Evolutionary conservation across 2,797 vertebrate genomes (phyloP), one percentile per base, ranked within the genome.

Genomic region (Amphiprion clarkii): DNA sequence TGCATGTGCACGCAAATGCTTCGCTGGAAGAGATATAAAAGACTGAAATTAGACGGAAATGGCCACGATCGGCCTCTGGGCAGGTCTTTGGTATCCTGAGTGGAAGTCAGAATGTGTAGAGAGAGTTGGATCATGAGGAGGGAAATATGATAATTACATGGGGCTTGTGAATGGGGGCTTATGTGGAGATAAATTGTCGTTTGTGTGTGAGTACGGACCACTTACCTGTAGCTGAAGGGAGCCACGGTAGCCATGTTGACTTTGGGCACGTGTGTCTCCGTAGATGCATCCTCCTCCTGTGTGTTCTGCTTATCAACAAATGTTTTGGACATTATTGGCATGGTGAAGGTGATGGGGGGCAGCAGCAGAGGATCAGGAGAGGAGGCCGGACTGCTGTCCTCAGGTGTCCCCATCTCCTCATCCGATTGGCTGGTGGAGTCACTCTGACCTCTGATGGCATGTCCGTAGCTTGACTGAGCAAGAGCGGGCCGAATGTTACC

Each of bases 151-250:
- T 59, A 33, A 79, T 57, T 23, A 77, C 11, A 62, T 6, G 6
- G 21, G 0, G 11, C 64, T 19, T 4, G n/a, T 71, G 51, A 67
- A 42, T 29, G 5, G 12, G 10, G 25, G 39, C 9, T 76, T 17
- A 42, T 53, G 23, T 1, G 17, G 8, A 79, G 60, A 16, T 61
- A 19, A 70, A 68, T n/a, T 33, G n/a, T 44, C 36, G 48, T 52
- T 46, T 76, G 49, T 62, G 52, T 71, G 49, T n/a, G 31, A 3
- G 39, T 54, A 4, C 3, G 11, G 42, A 14, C 40, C 2, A 67
- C 93, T 93, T 81, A 96, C 97, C 95, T 94, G 94, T 96, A 97
- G 83, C 94, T 96, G 91, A 98, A 98, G 5, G 97, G 97, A 42
- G 97, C 96, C 55, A 98, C 96, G 0, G 97, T 96, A 6, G 96